Percentiles rank a stretch among this genome's conserved stretches.
Evolutionary conservation across 1,140 invertebrate species (phyloP).

Genomic region (Hycleus cichorii): DNA sequence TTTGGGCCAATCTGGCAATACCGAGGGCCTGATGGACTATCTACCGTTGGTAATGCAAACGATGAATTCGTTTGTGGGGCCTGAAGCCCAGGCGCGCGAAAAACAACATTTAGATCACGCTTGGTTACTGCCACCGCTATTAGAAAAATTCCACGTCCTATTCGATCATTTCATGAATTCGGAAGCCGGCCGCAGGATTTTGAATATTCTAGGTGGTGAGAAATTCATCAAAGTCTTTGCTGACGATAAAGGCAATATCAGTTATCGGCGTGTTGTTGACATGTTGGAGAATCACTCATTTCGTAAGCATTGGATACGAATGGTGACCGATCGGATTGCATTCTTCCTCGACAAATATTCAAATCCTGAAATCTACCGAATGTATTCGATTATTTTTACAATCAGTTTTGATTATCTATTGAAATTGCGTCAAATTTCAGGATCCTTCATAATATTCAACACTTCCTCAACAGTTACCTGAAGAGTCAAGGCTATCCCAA

Average conservation of each 20-base stretch:
- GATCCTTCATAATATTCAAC: conserved; percentile 45
- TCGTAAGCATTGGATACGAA: conserved; percentile 68
- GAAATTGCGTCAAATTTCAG: conserved; percentile 1
- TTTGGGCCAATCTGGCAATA: conserved; percentile 32
- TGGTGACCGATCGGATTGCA: conserved; percentile 58
- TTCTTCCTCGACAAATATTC: conserved; percentile 62
- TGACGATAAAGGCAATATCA: conserved; percentile 58
- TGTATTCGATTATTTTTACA: neutral
- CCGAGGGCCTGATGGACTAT: conserved; percentile 53
- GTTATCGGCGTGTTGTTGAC: conserved; percentile 62
- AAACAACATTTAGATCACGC: conserved; percentile 64
- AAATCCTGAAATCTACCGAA: conserved; percentile 50
- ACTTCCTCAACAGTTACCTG: conserved; percentile 66
- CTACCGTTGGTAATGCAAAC: conserved; percentile 58
- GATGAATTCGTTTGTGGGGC: conserved; percentile 46
- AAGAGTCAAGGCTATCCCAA: conserved; percentile 68
- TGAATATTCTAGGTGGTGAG: conserved; percentile 62
- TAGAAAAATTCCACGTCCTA: conserved; percentile 64
- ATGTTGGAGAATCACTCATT: conserved; percentile 70
- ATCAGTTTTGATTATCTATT: conserved; percentile 8
- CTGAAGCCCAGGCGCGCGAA: conserved; percentile 46
- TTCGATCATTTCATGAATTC: conserved; percentile 75
- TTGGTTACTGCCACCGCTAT: conserved; percentile 62
- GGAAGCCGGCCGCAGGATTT: conserved; percentile 62
- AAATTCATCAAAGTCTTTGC: conserved; percentile 54